Evolutionary conservation across 1,140 invertebrate genomes (phyloP).

Genomic region (Trichogramma pretiosum): DNA sequence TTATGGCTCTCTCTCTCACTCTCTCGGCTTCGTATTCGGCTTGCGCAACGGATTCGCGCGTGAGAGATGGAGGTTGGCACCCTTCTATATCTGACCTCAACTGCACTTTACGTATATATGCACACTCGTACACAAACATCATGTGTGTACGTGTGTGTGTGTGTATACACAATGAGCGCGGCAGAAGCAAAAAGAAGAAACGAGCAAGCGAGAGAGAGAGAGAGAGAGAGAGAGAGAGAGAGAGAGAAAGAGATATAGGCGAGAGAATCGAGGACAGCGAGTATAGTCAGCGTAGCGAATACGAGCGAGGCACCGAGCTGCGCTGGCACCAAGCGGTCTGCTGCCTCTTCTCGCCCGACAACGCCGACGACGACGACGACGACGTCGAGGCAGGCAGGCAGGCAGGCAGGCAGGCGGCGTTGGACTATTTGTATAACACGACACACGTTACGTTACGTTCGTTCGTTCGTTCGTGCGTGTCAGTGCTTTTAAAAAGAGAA

Average conservation of each 20-base stretch:
- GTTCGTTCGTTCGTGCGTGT: too few relatives aligned
- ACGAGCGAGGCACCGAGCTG: too few relatives aligned
- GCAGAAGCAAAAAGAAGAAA: conserved; percentile 1
- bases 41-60: conserved; percentile 27
- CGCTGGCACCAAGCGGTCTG: conserved; percentile 42
- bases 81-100: conserved; percentile 25
- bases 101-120: not conserved
- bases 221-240: conserved; percentile 10
- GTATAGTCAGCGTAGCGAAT: conserved; percentile 16
- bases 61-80: conserved; percentile 30
- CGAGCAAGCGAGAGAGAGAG: too few relatives aligned
- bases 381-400: not conserved
- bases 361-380: not conserved
- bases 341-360: conserved; percentile 26
- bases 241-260: conserved; percentile 2
- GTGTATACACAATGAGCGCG: conserved; percentile 5
- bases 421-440: too few relatives aligned
- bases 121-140: not conserved
- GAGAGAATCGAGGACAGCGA: conserved; percentile 1
- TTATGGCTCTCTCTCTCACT: too few relatives aligned
- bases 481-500: too few relatives aligned
- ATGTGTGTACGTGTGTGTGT: not conserved
- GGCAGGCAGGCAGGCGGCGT: too few relatives aligned
- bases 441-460: too few relatives aligned
- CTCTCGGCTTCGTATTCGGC: too few relatives aligned